A percentile compares a stretch with the other conserved stretches of the same genome.
These are phyloP conservation scores for Calvadosia cruxmelitensis DNA, from an alignment of 30 jellyfish, hydroid and myxozoan species.

Conservation along the genomic window DNA sequence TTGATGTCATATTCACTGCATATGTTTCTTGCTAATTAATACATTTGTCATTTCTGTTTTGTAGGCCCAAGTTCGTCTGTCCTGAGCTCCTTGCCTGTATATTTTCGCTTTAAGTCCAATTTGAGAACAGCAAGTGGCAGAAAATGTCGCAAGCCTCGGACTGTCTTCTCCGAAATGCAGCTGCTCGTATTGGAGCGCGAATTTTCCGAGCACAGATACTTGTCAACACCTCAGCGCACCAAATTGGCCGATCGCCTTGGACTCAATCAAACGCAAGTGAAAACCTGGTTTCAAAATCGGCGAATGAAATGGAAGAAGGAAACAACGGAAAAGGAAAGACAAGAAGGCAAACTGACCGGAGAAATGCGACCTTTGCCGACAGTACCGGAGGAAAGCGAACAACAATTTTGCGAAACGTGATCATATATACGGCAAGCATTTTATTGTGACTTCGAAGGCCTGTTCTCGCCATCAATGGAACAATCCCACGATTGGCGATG, in stretches of 20 bases:
- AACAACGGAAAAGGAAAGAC: constrained; percentile 60
- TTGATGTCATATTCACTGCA: too few relatives aligned
- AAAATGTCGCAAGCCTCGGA: constrained; percentile 96
- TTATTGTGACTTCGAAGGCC: too few relatives aligned
- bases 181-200: constrained; percentile 92
- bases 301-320: constrained; percentile 99
- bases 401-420: too few relatives aligned
- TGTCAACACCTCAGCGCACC: constrained; percentile 96
- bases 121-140: constrained; percentile 81
- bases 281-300: constrained; percentile 93
- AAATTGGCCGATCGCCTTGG: constrained; percentile 93
- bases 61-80: constrained; percentile 71
- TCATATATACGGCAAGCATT: too few relatives aligned
- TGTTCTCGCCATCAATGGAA: too few relatives aligned
- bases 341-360: constrained; percentile 19
- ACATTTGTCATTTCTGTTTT: not conserved
- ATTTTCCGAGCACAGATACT: constrained; percentile 78
- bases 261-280: constrained; percentile 94
- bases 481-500: too few relatives aligned
- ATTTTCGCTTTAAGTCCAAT: constrained; percentile 74
- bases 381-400: too few relatives aligned
- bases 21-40: not conserved
- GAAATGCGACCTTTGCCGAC: constrained; percentile 24
- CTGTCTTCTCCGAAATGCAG: constrained; percentile 91
- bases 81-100: constrained; percentile 65